A percentile compares a stretch with the other conserved stretches of the same genome.
phyloP scores from a whole-genome alignment of 1,140 invertebrate genomes.

The Venturia canescens region DNA sequence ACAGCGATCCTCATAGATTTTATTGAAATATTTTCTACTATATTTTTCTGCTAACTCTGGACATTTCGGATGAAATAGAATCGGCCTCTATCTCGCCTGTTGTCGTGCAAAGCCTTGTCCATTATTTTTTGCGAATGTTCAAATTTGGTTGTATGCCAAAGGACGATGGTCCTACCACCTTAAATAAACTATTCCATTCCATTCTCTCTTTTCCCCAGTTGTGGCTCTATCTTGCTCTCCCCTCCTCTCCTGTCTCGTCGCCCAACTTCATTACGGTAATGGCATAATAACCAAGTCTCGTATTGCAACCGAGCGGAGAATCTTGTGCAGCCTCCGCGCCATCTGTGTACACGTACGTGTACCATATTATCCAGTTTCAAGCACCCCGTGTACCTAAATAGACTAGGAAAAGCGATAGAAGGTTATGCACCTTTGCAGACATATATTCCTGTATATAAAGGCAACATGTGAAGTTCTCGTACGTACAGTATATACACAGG shows the following conservation, averaged over 20 bases:
- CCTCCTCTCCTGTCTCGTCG: conserved; percentile 24
- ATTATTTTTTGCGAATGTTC: too few species aligned
- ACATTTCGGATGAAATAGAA: too few species aligned
- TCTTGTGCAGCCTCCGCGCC: conserved; percentile 66
- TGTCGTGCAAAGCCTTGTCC: too few species aligned
- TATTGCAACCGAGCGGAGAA: conserved; percentile 55
- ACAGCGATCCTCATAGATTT: too few species aligned
- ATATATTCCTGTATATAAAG: neutral
- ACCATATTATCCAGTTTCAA: neutral
- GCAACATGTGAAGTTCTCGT: neutral
- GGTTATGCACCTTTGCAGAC: too few species aligned
- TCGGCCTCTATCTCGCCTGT: too few species aligned
- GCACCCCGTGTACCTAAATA: conserved; percentile 67
- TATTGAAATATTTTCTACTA: too few species aligned
- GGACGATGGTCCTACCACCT: too few species aligned
- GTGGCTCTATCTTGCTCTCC: conserved; percentile 35
- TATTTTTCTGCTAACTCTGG: too few species aligned
- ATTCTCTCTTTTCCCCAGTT: neutral
- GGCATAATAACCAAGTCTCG: conserved; percentile 72
- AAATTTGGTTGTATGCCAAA: too few species aligned
- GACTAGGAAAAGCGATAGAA: conserved; percentile 54
- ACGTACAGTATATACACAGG: neutral
- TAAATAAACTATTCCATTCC: too few species aligned
- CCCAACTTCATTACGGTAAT: conserved; percentile 75
- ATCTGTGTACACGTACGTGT: neutral